Percentiles rank a stretch among this genome's conserved stretches.
These are phyloP conservation scores for Hypomesus transpacificus DNA, from an alignment of 2,113 vertebrate species.

Conservation along the genomic window DNA sequence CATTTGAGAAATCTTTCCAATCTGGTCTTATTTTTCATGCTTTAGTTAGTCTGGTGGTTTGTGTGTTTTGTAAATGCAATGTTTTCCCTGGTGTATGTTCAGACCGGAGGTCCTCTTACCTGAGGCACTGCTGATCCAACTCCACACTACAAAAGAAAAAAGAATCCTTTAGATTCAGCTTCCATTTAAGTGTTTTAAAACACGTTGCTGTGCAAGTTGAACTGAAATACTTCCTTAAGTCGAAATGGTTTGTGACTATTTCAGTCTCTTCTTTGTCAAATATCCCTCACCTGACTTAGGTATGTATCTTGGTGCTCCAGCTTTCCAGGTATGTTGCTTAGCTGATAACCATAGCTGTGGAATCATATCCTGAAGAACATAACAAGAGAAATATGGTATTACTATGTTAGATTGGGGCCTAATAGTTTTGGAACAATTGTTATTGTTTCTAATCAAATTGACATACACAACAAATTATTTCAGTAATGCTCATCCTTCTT, in stretches of 20 bases:
- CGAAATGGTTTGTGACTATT: too few relatives aligned
- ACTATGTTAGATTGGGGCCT: too few relatives aligned
- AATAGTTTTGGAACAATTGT: too few relatives aligned
- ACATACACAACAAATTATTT: too few relatives aligned
- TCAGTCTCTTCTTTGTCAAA: background rate
- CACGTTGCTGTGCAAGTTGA: background rate
- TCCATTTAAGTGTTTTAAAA: background rate
- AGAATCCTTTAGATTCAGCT: slow-evolving; percentile 10
- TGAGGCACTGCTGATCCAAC: slow-evolving; percentile 67
- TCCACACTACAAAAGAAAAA: slow-evolving; percentile 66
- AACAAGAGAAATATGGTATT: background rate
- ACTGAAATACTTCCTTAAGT: background rate
- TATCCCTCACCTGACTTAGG: slow-evolving; percentile 61
- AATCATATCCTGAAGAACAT: slow-evolving; percentile 49
- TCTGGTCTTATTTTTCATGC: background rate
- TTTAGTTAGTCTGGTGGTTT: too few relatives aligned
- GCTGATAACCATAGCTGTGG: slow-evolving; percentile 69
- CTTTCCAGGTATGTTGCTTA: slow-evolving; percentile 71
- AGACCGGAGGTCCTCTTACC: slow-evolving; percentile 40
- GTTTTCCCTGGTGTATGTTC: too few relatives aligned
- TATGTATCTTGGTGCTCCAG: slow-evolving; percentile 57
- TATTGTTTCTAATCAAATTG: too few relatives aligned
- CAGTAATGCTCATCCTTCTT: too few relatives aligned
- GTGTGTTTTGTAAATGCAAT: too few relatives aligned
- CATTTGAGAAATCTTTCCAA: background rate